phyloP scores from a whole-genome alignment of 1,140 invertebrate species.

The Homarus americanus region DNA sequence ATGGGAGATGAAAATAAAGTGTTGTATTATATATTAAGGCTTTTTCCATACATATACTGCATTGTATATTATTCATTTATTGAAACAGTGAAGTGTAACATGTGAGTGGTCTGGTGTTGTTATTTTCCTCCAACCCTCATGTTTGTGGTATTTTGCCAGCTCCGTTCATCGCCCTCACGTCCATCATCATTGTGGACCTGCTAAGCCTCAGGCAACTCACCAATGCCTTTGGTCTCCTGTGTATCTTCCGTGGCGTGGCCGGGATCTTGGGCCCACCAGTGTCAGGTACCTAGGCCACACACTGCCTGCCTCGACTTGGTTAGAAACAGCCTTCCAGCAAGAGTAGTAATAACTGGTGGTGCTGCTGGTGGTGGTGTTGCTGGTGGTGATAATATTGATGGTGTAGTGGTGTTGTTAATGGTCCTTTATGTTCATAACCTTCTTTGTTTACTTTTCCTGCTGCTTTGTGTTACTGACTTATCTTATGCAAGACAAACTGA shows the following conservation, averaged over 20 bases:
- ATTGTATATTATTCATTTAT: background rate
- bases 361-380: conserved; percentile 36
- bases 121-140: conserved; percentile 10
- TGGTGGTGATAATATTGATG: conserved; percentile 17
- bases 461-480: conserved; percentile 13
- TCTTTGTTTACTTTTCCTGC: conserved; percentile 5
- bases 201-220: conserved; percentile 82
- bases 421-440: conserved; percentile 13
- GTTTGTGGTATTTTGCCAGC: conserved; percentile 78
- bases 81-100: conserved; percentile 1
- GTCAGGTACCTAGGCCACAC: conserved; percentile 79
- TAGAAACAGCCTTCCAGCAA: conserved; percentile 2
- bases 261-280: conserved; percentile 81
- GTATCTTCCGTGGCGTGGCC: conserved; percentile 81
- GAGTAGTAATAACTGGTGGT: conserved; percentile 18
- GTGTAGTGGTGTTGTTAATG: conserved; percentile 14
- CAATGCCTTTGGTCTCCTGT: conserved; percentile 82
- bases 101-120: conserved; percentile 4
- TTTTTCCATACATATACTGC: background rate
- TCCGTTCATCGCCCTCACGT: conserved; percentile 83
- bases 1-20: background rate
- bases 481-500: background rate
- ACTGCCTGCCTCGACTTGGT: background rate
- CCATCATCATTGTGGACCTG: conserved; percentile 82
- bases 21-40: background rate